These are phyloP conservation scores for Ceratotherium simum DNA, from an alignment of 2,113 vertebrate species.

Conservation along the genomic window DNA sequence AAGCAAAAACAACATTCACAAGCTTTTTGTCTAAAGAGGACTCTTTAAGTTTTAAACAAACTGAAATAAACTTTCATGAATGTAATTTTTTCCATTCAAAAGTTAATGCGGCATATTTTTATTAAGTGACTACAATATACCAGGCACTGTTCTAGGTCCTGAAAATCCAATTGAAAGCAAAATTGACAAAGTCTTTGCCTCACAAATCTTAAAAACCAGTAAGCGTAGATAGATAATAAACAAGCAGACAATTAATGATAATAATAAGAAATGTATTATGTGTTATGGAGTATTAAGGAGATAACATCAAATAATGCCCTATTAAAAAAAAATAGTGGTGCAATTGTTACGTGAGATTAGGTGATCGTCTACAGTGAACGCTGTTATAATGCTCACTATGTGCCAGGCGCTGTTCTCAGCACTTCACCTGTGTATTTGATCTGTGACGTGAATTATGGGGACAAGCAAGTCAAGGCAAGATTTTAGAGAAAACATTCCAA, in stretches of 20 bases:
- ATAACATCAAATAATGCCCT: not conserved
- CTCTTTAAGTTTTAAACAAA: not conserved
- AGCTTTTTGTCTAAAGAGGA: not conserved
- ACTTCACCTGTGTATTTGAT: not conserved
- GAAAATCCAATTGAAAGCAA: not conserved
- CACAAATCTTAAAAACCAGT: not conserved
- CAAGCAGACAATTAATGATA: not conserved
- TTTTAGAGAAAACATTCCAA: not conserved
- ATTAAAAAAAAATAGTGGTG: not conserved
- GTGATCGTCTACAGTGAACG: not conserved
- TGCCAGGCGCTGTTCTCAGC: not conserved
- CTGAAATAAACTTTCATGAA: not conserved
- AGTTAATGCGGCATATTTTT: not conserved
- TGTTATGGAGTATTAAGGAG: not conserved
- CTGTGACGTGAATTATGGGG: not conserved
- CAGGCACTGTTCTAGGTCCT: not conserved
- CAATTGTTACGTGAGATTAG: rapidly evolving
- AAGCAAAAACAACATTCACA: not conserved
- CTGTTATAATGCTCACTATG: not conserved
- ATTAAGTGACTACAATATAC: not conserved
- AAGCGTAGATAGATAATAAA: not conserved
- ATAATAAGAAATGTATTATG: not conserved
- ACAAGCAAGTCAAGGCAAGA: not conserved
- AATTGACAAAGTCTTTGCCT: not conserved
- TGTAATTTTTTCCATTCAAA: not conserved